Conservation (phyloP, 2,113 vertebrate genomes). For the Phycodurus eques region DNA sequence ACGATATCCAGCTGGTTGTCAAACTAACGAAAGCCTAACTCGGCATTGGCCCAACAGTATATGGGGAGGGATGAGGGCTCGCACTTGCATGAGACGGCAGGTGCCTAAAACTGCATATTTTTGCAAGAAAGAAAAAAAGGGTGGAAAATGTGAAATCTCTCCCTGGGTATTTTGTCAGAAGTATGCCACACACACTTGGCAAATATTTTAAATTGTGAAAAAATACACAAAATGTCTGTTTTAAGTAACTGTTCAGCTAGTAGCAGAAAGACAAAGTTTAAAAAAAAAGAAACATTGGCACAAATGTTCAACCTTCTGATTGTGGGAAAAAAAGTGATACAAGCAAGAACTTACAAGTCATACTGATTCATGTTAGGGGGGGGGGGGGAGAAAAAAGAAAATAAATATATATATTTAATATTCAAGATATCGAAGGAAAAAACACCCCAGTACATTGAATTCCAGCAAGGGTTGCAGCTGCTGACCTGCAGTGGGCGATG, state of each 20-base stretch:
- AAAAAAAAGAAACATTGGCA: background rate
- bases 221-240: background rate
- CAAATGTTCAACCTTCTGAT: no score
- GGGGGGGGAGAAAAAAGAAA: no score
- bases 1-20: background rate
- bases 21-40: background rate
- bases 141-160: no score
- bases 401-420: background rate
- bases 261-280: background rate
- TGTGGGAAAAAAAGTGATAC: no score
- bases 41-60: no score
- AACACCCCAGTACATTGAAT: background rate
- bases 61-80: no score
- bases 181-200: background rate
- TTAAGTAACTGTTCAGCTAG: background rate
- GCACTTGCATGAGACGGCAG: no score
- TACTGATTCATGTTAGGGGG: no score
- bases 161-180: background rate
- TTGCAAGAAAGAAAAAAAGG: background rate
- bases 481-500: slow-evolving; percentile 96
- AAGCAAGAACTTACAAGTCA: no score
- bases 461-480: background rate
- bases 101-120: background rate
- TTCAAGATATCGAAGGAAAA: background rate
- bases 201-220: background rate